Evolutionary conservation across 2,888 invertebrate genomes (phyloP).

Genomic region (Volucella zonaria): DNA sequence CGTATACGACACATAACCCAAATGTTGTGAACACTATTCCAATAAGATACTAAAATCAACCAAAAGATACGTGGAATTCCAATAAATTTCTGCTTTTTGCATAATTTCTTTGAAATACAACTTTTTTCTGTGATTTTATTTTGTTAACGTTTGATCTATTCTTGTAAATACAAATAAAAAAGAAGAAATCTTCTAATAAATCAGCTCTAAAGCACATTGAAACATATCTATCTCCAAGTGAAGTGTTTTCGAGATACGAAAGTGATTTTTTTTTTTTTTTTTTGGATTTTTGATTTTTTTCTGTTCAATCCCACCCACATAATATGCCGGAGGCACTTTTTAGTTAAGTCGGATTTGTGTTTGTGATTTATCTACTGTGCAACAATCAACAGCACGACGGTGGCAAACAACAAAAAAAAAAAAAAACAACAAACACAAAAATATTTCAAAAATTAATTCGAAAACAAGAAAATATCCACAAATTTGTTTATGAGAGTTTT

Average conservation of each 20-base stretch:
- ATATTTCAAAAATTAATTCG: slow-evolving; percentile 41
- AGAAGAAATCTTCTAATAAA: slow-evolving; percentile 36
- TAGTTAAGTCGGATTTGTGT: slow-evolving; percentile 5
- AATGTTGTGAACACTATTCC: slow-evolving; percentile 40
- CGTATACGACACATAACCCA: slow-evolving; percentile 52
- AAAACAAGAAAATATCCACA: slow-evolving; percentile 7
- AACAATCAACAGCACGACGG: slow-evolving; percentile 52
- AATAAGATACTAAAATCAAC: slow-evolving; percentile 39
- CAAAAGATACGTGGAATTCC: slow-evolving; percentile 22
- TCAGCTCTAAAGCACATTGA: slow-evolving; percentile 50
- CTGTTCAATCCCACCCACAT: slow-evolving; percentile 45
- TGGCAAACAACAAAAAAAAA: slow-evolving; percentile 53
- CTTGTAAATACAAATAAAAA: slow-evolving; percentile 40
- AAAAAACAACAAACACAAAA: slow-evolving; percentile 34
- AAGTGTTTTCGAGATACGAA: slow-evolving; percentile 30
- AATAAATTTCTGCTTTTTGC: slow-evolving; percentile 12
- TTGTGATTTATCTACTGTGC: slow-evolving; percentile 63
- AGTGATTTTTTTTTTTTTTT: slow-evolving; percentile 7
- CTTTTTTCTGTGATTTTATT: slow-evolving; percentile 38
- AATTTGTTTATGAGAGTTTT: slow-evolving; percentile 9
- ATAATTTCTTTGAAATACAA: neutral
- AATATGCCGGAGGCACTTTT: neutral
- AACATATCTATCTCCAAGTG: slow-evolving; percentile 57
- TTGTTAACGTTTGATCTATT: neutral
- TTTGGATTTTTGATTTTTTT: slow-evolving; percentile 3